phyloP scores from a whole-genome alignment of 53 echinoderm and acorn worm species.

The Temnopleurus reevesii region DNA sequence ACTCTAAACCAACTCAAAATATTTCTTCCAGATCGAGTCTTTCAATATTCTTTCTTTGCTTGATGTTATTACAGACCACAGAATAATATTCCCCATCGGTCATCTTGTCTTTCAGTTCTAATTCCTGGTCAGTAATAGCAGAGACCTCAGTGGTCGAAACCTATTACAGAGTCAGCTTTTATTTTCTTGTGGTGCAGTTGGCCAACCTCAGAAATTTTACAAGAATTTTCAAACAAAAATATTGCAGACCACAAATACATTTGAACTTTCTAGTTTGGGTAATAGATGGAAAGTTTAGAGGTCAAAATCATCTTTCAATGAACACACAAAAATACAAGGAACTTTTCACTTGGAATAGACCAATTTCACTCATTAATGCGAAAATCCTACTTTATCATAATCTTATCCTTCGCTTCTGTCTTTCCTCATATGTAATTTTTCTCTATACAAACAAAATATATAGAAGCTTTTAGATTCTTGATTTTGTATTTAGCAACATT shows the following conservation, averaged over 20 bases:
- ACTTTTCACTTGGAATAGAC: too few species aligned
- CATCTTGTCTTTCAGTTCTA: conserved; percentile 11
- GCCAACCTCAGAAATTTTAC: not conserved
- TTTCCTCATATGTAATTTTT: too few species aligned
- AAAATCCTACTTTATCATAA: too few species aligned
- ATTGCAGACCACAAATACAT: not conserved
- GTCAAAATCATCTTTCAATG: too few species aligned
- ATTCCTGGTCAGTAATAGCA: not conserved
- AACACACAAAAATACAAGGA: too few species aligned
- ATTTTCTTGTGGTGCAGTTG: not conserved
- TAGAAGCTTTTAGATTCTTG: too few species aligned
- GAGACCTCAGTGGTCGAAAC: not conserved
- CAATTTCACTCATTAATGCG: too few species aligned
- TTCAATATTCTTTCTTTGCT: conserved; percentile 7
- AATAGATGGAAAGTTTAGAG: too few species aligned
- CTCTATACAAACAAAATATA: too few species aligned
- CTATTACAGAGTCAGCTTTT: not conserved
- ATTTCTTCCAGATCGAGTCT: not conserved
- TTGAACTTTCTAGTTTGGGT: not conserved
- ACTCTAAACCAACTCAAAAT: conserved; percentile 34
- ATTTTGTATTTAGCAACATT: too few species aligned
- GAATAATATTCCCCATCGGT: conserved; percentile 19
- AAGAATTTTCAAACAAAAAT: not conserved
- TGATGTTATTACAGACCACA: not conserved
- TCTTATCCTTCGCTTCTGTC: too few species aligned